Conservation (phyloP, 2,888 invertebrate species). For the Leptodirus hochenwartii region DNA sequence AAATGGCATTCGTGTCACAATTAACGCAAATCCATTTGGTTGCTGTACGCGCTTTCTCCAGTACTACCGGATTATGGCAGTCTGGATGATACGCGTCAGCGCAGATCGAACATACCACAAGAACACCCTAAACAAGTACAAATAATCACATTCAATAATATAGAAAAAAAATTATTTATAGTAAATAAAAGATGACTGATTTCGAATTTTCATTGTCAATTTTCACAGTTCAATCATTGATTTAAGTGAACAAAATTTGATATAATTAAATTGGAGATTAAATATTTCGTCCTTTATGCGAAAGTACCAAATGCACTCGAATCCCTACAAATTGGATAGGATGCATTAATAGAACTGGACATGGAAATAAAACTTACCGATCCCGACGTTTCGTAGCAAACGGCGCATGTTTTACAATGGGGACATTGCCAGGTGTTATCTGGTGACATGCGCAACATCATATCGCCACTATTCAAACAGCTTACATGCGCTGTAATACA, state of each 20-base stretch:
- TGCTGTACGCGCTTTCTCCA: constrained; percentile 35
- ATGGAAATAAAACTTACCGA: constrained; percentile 40
- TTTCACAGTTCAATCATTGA: too few relatives aligned
- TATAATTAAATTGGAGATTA: too few relatives aligned
- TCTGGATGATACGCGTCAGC: constrained; percentile 69
- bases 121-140: constrained; percentile 19
- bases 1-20: constrained; percentile 37
- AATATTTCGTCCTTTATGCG: too few relatives aligned
- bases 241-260: too few relatives aligned
- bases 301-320: too few relatives aligned
- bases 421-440: constrained; percentile 75
- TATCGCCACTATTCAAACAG: constrained; percentile 48
- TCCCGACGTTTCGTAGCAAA: constrained; percentile 62
- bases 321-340: too few relatives aligned
- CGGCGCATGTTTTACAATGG: constrained; percentile 71
- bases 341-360: too few relatives aligned
- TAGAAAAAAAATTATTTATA: neutral
- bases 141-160: too few relatives aligned
- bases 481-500: constrained; percentile 40
- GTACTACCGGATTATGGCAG: constrained; percentile 58
- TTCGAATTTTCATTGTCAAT: too few relatives aligned
- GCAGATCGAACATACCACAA: constrained; percentile 67
- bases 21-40: constrained; percentile 56
- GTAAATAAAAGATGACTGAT: neutral
- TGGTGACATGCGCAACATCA: constrained; percentile 41